Evolutionary conservation across 2,797 vertebrate species (phyloP).

Genomic region (Phoebastria nigripes): DNA sequence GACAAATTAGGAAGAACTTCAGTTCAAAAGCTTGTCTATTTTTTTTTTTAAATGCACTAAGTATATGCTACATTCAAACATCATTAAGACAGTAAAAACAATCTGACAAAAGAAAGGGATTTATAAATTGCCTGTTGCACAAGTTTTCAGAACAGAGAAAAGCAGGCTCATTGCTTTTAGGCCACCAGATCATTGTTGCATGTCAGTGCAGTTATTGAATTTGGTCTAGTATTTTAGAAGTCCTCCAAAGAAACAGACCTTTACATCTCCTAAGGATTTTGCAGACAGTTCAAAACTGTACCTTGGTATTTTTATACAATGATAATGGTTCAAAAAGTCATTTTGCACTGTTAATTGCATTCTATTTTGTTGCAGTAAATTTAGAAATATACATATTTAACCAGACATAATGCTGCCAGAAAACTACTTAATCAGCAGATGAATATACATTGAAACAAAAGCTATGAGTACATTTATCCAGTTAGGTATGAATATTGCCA

Average conservation of each 20-base stretch:
- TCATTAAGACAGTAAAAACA: background rate
- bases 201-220: background rate
- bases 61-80: background rate
- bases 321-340: background rate
- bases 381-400: background rate
- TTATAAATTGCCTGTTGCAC: background rate
- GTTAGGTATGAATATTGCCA: background rate
- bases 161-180: background rate
- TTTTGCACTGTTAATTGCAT: background rate
- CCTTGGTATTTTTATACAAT: background rate
- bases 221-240: background rate
- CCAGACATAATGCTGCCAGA: background rate
- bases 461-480: background rate
- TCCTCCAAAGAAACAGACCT: background rate
- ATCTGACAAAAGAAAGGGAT: background rate
- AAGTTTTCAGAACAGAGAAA: background rate
- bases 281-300: background rate
- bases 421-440: background rate
- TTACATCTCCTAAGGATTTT: background rate
- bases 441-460: background rate
- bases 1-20: conserved; percentile 1
- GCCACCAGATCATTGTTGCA: background rate
- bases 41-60: background rate
- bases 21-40: background rate
- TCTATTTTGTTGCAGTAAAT: background rate